Evolutionary conservation across 2,888 invertebrate genomes (phyloP).

Genomic region (Perizoma affinitatum): DNA sequence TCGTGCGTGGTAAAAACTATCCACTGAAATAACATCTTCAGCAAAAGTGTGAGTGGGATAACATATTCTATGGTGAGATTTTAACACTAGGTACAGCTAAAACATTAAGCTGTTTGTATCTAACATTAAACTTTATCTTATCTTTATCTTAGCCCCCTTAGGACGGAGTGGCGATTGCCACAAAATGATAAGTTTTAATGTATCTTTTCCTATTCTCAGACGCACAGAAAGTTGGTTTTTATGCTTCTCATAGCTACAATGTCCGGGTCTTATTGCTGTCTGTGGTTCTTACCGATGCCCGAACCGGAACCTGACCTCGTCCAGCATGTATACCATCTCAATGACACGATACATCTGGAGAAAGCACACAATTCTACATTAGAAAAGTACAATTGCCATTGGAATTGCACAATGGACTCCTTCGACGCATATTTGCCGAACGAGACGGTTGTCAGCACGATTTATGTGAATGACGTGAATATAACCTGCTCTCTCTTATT

Average conservation of each 20-base stretch:
- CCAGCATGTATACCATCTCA: constrained; percentile 57
- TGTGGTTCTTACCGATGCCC: constrained; percentile 85
- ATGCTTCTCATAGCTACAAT: constrained; percentile 86
- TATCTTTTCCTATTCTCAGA: constrained; percentile 55
- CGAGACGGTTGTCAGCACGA: constrained; percentile 57
- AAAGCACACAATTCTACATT: constrained; percentile 46
- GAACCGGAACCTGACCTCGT: constrained; percentile 32
- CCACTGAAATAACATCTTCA: too few species aligned
- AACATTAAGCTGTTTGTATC: too few species aligned
- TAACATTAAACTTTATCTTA: too few species aligned
- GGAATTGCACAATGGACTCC: constrained; percentile 60
- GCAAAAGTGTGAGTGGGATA: too few species aligned
- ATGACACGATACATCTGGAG: constrained; percentile 65
- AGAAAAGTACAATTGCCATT: constrained; percentile 68
- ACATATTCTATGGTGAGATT: too few species aligned
- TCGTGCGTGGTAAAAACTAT: too few species aligned
- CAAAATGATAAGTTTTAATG: not conserved
- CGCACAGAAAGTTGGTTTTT: constrained; percentile 88
- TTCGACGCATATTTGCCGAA: constrained; percentile 68
- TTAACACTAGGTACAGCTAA: too few species aligned
- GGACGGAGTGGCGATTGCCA: too few species aligned
- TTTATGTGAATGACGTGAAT: constrained; percentile 60
- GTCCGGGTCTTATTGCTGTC: constrained; percentile 87
- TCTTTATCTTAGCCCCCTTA: too few species aligned
- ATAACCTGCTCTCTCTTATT: constrained; percentile 60